phyloP scores from a whole-genome alignment of 1,140 invertebrate genomes.

The Druon quercuslanigerum region DNA sequence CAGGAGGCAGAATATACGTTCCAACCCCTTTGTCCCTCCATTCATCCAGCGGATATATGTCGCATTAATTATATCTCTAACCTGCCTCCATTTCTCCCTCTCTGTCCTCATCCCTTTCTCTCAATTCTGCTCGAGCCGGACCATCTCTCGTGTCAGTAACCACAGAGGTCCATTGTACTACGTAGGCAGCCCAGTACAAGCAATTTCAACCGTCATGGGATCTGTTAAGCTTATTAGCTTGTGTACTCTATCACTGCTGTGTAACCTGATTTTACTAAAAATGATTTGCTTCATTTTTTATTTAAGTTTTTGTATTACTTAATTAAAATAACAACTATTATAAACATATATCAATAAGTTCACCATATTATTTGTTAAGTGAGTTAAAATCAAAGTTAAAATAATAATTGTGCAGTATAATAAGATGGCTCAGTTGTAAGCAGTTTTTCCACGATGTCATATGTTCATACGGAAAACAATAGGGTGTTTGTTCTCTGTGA shows the following conservation, averaged over 20 bases:
- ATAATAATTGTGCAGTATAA: too few relatives aligned
- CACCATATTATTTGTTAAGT: too few relatives aligned
- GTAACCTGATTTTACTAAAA: constrained; percentile 45
- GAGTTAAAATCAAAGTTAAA: too few relatives aligned
- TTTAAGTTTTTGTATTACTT: neutral
- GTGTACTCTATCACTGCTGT: constrained; percentile 51
- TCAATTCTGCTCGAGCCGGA: constrained; percentile 59
- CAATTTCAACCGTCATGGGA: constrained; percentile 59
- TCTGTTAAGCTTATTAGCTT: constrained; percentile 71
- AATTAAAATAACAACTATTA: too few relatives aligned
- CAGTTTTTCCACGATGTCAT: too few relatives aligned
- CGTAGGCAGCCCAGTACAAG: constrained; percentile 49
- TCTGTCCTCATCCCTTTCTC: constrained; percentile 39
- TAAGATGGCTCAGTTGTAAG: too few relatives aligned
- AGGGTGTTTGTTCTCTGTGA: too few relatives aligned
- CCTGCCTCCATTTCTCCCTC: constrained; percentile 22
- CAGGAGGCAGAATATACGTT: constrained; percentile 48
- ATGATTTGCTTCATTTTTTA: constrained; percentile 20
- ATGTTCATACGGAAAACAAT: too few relatives aligned
- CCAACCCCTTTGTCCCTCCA: constrained; percentile 50
- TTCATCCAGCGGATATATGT: constrained; percentile 59
- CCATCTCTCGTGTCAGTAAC: constrained; percentile 64
- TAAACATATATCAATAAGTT: too few relatives aligned
- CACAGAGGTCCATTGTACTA: constrained; percentile 67
- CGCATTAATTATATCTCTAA: constrained; percentile 65